Evolutionary conservation across 2,113 vertebrate species (phyloP).

Genomic region (Fukomys damarensis): DNA sequence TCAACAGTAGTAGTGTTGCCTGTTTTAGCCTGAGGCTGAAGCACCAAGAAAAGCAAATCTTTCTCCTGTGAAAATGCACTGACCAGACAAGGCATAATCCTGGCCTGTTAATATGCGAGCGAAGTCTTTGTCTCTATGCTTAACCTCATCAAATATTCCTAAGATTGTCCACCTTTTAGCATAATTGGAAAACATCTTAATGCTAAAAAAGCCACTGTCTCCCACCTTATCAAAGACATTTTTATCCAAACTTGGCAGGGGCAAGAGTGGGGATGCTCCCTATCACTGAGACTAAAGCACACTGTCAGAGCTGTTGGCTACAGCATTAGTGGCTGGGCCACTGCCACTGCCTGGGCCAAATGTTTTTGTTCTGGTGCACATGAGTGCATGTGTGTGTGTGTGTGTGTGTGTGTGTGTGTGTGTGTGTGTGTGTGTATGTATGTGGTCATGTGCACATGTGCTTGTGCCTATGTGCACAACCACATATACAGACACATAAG

Average conservation of each 20-base stretch:
- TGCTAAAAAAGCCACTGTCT: slow-evolving; percentile 62
- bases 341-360: neutral
- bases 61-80: slow-evolving; percentile 43
- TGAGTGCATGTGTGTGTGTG: neutral
- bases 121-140: slow-evolving; percentile 75
- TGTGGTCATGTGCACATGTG: too few relatives aligned
- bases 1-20: neutral
- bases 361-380: neutral
- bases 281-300: neutral
- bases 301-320: slow-evolving; percentile 55
- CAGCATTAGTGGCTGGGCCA: neutral
- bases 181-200: slow-evolving; percentile 77
- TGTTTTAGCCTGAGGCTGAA: slow-evolving; percentile 9
- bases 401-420: neutral
- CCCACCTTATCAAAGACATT: slow-evolving; percentile 75
- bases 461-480: neutral
- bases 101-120: slow-evolving; percentile 71
- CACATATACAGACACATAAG: neutral
- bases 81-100: neutral
- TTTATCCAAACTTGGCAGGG: slow-evolving; percentile 69
- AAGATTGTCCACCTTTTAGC: slow-evolving; percentile 73
- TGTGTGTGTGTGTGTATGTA: too few relatives aligned
- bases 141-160: slow-evolving; percentile 79
- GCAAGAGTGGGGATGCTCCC: slow-evolving; percentile 48
- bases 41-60: slow-evolving; percentile 34